phyloP scores from a whole-genome alignment of 2,888 invertebrate genomes.

The Stenichneumon culpator region DNA sequence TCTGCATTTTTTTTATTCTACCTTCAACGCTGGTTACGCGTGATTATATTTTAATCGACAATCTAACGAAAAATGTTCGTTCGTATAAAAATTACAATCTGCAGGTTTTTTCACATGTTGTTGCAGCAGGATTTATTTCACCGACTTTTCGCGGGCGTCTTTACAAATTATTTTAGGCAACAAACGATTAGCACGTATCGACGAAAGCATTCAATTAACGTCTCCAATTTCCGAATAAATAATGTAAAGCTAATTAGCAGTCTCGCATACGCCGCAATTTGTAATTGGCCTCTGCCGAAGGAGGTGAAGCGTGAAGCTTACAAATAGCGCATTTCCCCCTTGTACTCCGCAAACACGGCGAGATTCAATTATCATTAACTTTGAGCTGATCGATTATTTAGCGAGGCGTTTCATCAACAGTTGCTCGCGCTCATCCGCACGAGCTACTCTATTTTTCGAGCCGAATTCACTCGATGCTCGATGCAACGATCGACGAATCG shows the following conservation, averaged over 20 bases:
- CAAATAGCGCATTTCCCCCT: slow-evolving; percentile 5
- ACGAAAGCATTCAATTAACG: neutral
- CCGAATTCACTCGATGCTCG: neutral
- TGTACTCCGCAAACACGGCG: neutral
- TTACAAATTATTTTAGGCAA: neutral
- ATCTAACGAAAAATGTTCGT: neutral
- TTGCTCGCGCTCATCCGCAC: neutral
- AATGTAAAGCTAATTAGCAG: neutral
- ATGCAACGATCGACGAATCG: neutral
- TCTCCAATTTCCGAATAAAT: neutral
- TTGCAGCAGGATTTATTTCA: neutral
- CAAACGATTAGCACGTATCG: neutral
- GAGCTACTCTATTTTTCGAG: neutral
- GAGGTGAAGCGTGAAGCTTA: slow-evolving; percentile 1
- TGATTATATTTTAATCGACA: neutral
- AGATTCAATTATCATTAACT: slow-evolving; percentile 14
- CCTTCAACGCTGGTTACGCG: neutral
- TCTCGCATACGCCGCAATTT: neutral
- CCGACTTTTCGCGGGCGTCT: neutral
- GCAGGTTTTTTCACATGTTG: neutral
- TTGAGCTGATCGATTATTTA: slow-evolving; percentile 13
- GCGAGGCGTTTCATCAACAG: slow-evolving; percentile 5
- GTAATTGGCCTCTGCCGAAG: neutral
- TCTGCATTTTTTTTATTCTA: neutral
- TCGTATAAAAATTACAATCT: neutral